Percentiles rank a stretch among this genome's conserved stretches.
These are phyloP conservation scores for Zhuqinia jingwanae DNA, from an alignment of 2,888 invertebrate species.

Conservation along the genomic window DNA sequence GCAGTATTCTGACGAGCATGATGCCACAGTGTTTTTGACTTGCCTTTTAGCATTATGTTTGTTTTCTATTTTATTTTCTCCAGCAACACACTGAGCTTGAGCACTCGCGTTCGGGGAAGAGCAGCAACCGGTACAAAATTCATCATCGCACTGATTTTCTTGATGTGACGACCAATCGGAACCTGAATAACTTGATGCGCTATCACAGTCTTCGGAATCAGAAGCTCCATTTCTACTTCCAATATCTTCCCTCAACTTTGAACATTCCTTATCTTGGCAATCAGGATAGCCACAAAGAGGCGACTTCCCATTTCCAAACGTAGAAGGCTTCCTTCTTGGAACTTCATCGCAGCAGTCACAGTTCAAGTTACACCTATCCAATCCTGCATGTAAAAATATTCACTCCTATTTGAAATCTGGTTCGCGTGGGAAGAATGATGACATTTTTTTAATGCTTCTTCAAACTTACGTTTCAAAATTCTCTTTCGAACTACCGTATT, in stretches of 20 bases:
- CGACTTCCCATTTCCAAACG: not conserved
- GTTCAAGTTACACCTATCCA: not conserved
- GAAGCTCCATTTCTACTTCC: not conserved
- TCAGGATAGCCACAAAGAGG: conserved; percentile 1
- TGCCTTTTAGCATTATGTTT: no score
- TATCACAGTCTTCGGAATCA: not conserved
- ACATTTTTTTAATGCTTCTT: no score
- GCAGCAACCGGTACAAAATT: conserved; percentile 29
- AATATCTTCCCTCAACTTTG: not conserved
- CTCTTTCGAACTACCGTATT: not conserved
- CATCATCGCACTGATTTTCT: not conserved
- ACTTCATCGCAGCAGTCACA: conserved; percentile 38
- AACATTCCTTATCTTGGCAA: conserved; percentile 31
- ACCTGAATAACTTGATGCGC: not conserved
- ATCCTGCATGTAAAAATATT: not conserved
- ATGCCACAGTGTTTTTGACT: not conserved
- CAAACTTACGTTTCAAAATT: conserved; percentile 31
- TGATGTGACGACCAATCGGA: conserved; percentile 22
- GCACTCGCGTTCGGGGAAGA: not conserved
- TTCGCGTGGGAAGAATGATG: not conserved
- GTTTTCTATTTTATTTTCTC: no score
- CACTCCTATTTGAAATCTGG: no score
- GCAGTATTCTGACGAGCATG: conserved; percentile 46
- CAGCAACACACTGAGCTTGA: no score
- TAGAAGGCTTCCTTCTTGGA: not conserved